A percentile compares a stretch with the other conserved stretches of the same genome.
Conservation (phyloP, 2,888 invertebrate species). For the Philopedon plagiatum region DNA sequence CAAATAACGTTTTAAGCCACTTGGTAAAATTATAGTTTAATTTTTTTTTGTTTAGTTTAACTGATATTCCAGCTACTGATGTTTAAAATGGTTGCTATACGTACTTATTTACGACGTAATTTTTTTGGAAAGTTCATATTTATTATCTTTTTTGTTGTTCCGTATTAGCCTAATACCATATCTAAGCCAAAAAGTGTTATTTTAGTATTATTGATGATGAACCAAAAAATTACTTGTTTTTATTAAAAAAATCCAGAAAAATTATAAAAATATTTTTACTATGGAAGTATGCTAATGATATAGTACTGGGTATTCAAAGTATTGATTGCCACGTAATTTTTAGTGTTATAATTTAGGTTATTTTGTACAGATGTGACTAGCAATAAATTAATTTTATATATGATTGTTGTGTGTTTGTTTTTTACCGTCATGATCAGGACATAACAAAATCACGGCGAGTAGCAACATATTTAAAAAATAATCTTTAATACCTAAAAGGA, state of each 20-base stretch:
- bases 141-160: slow-evolving; percentile 19
- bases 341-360: slow-evolving; percentile 35
- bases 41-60: background rate
- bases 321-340: slow-evolving; percentile 39
- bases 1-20: background rate
- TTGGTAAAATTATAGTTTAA: background rate
- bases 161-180: slow-evolving; percentile 12
- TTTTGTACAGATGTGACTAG: slow-evolving; percentile 40
- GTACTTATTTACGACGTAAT: background rate
- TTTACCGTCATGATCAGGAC: background rate
- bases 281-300: background rate
- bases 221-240: slow-evolving; percentile 10
- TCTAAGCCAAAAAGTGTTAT: slow-evolving; percentile 24
- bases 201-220: background rate
- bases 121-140: slow-evolving; percentile 10
- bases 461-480: background rate
- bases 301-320: slow-evolving; percentile 27
- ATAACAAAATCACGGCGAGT: background rate
- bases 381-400: slow-evolving; percentile 45
- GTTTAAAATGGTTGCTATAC: slow-evolving; percentile 11
- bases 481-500: no score
- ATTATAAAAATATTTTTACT: background rate
- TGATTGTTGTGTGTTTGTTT: background rate
- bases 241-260: background rate
- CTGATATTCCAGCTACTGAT: background rate